Evolutionary conservation across 2,797 vertebrate species (phyloP).

Genomic region (Borostomias antarcticus): DNA sequence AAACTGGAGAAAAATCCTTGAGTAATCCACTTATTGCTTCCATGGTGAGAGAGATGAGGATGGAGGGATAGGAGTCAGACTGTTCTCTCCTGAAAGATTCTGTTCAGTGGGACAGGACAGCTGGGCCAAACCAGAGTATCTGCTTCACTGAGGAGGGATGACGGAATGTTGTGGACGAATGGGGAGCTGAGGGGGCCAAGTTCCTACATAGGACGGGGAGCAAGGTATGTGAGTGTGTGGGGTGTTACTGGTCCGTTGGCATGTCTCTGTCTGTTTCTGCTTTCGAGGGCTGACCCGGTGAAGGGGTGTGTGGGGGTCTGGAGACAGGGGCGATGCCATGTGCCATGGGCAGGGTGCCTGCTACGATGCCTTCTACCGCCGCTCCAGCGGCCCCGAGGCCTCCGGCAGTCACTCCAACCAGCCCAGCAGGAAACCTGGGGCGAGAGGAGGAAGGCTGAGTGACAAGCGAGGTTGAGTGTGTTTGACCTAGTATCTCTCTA

Average conservation of each 20-base stretch:
- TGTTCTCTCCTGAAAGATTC: constrained; percentile 13
- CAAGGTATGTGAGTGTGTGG: constrained; percentile 8
- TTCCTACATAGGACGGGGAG: constrained; percentile 26
- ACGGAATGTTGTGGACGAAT: constrained; percentile 19
- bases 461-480: too few relatives aligned
- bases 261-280: constrained; percentile 80
- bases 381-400: constrained; percentile 61
- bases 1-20: constrained; percentile 26
- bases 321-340: constrained; percentile 71
- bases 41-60: constrained; percentile 5
- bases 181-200: constrained; percentile 4
- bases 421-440: constrained; percentile 73
- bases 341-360: constrained; percentile 54
- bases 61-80: constrained; percentile 14
- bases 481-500: not conserved
- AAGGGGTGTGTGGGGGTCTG: constrained; percentile 69
- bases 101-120: constrained; percentile 15
- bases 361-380: constrained; percentile 73
- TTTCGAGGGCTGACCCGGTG: constrained; percentile 78
- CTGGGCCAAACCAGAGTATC: constrained; percentile 8
- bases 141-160: not conserved
- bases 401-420: constrained; percentile 67
- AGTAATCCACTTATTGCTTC: constrained; percentile 36
- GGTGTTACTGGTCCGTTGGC: constrained; percentile 76
- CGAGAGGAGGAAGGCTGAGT: not conserved